phyloP scores from a whole-genome alignment of 1,140 invertebrate species.

The Drosophila busckii region DNA sequence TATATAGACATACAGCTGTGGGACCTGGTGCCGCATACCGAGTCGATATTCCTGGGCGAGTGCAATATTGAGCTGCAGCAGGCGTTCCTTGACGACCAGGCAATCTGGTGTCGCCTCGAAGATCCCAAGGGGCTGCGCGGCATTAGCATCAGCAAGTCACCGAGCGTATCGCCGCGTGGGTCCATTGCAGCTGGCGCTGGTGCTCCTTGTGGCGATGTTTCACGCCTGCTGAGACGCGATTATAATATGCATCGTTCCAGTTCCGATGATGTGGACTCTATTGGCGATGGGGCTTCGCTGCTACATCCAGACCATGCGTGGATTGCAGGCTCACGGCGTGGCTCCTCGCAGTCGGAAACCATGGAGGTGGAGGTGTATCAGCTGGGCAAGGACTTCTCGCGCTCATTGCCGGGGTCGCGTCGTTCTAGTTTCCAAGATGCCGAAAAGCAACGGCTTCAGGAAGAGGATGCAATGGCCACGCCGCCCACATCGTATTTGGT shows the following conservation, averaged over 20 bases:
- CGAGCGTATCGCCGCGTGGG: conserved; percentile 88
- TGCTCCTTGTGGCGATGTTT: conserved; percentile 79
- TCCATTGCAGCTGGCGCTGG: conserved; percentile 82
- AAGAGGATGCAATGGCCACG: conserved; percentile 80
- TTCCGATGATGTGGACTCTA: conserved; percentile 87
- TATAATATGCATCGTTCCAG: conserved; percentile 85
- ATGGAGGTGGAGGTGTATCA: conserved; percentile 91
- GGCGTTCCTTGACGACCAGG: conserved; percentile 90
- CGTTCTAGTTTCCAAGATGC: conserved; percentile 89
- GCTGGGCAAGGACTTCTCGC: conserved; percentile 90
- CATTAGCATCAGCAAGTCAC: conserved; percentile 82
- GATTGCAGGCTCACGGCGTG: conserved; percentile 86
- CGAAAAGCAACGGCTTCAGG: conserved; percentile 79
- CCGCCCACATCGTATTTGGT: conserved; percentile 82
- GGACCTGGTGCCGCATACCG: conserved; percentile 89
- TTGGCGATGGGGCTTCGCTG: conserved; percentile 85
- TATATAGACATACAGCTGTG: conserved; percentile 92
- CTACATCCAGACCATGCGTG: conserved; percentile 92
- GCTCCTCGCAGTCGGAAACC: conserved; percentile 91
- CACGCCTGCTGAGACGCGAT: conserved; percentile 83
- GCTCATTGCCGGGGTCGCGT: conserved; percentile 89
- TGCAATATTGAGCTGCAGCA: conserved; percentile 87
- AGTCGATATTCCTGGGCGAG: conserved; percentile 91
- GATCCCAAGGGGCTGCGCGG: conserved; percentile 85
- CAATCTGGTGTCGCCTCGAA: conserved; percentile 92